Conservation (phyloP, 2,888 invertebrate genomes). For the Eulithis testata region DNA sequence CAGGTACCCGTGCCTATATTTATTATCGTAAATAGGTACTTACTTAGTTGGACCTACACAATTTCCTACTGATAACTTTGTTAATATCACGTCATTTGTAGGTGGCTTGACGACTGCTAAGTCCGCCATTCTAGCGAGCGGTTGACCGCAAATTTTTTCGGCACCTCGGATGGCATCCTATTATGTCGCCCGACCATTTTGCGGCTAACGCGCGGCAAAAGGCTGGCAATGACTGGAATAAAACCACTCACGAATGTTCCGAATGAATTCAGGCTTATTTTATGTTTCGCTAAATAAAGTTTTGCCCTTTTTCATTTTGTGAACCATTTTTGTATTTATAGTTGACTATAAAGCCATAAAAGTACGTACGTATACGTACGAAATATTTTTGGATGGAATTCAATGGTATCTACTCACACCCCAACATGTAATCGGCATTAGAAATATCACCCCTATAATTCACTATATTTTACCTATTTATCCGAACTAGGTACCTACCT, state of each 20-base stretch:
- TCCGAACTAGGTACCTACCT: too few relatives aligned
- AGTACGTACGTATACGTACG: too few relatives aligned
- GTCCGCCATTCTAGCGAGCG: constrained; percentile 37
- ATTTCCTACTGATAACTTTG: too few relatives aligned
- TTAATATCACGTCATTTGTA: neutral
- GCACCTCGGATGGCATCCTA: constrained; percentile 38
- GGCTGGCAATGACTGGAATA: constrained; percentile 43
- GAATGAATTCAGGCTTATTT: constrained; percentile 36
- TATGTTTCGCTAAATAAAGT: constrained; percentile 33
- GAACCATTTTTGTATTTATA: neutral
- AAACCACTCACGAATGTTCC: constrained; percentile 39
- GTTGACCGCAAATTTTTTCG: constrained; percentile 42
- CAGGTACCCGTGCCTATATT: too few relatives aligned
- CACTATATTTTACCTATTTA: too few relatives aligned
- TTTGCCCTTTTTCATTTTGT: constrained; percentile 19
- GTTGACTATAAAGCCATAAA: neutral
- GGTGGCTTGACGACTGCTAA: constrained; percentile 20
- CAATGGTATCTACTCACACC: too few relatives aligned
- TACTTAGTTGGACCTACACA: too few relatives aligned
- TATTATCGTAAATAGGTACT: too few relatives aligned
- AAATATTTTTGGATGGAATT: too few relatives aligned
- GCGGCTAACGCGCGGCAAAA: constrained; percentile 41
- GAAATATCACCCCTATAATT: too few relatives aligned
- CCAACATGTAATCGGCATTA: too few relatives aligned
- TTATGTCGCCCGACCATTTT: constrained; percentile 39